These are phyloP conservation scores for Acipenser oxyrinchus DNA, from an alignment of 2,797 vertebrate genomes.

Conservation along the genomic window DNA sequence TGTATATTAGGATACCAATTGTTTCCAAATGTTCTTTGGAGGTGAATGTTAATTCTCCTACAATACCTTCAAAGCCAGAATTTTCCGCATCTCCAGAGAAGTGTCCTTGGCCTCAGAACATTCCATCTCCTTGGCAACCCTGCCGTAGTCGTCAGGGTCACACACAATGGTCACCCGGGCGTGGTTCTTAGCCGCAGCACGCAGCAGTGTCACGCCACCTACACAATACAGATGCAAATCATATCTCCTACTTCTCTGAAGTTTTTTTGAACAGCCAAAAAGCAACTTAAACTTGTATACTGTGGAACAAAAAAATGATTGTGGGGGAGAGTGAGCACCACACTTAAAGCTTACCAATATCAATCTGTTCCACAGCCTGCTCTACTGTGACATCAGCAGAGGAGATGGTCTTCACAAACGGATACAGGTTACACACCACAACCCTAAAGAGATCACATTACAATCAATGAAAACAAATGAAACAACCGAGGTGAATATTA, in stretches of 20 bases:
- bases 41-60: too few species aligned
- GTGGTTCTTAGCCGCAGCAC: slow-evolving; percentile 95
- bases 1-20: too few species aligned
- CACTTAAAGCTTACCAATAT: slow-evolving; percentile 73
- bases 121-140: slow-evolving; percentile 76
- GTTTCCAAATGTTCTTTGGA: too few species aligned
- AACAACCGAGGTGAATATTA: too few species aligned
- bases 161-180: slow-evolving; percentile 83
- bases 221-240: background rate
- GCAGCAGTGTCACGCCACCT: slow-evolving; percentile 91
- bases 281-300: too few species aligned
- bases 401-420: slow-evolving; percentile 86
- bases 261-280: too few species aligned
- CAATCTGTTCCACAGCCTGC: slow-evolving; percentile 91
- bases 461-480: too few species aligned
- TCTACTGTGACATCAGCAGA: slow-evolving; percentile 68
- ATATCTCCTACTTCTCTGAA: too few species aligned
- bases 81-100: slow-evolving; percentile 68
- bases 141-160: slow-evolving; percentile 74
- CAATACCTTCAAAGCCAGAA: slow-evolving; percentile 82
- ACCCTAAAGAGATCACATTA: slow-evolving; percentile 52
- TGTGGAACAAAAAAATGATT: background rate
- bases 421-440: slow-evolving; percentile 92
- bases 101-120: slow-evolving; percentile 64
- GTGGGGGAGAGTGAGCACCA: too few species aligned